Evolutionary conservation across 1,140 invertebrate species (phyloP).

Genomic region (Eubasilissa regina): DNA sequence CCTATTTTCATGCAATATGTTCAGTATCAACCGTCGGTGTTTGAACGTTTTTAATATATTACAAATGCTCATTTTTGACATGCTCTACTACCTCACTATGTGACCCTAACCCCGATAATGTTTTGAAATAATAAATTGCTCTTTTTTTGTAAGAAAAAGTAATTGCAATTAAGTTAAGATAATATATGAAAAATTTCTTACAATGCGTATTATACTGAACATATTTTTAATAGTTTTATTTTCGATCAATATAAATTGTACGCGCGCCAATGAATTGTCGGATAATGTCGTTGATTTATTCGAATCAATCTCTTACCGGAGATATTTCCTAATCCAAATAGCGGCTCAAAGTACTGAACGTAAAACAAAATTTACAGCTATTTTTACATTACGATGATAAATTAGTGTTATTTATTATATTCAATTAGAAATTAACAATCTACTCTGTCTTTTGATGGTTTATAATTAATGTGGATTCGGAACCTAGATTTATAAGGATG

Average conservation of each 20-base stretch:
- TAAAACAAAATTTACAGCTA: too few relatives aligned
- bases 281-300: not conserved
- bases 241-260: not conserved
- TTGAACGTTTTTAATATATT: too few relatives aligned
- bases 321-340: not conserved
- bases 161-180: too few relatives aligned
- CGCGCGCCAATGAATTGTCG: not conserved
- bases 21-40: too few relatives aligned
- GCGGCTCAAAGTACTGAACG: not conserved
- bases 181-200: not conserved
- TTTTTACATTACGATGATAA: not conserved
- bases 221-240: not conserved
- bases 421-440: not conserved
- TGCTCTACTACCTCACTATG: not conserved
- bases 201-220: not conserved
- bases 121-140: too few relatives aligned
- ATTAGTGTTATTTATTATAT: not conserved
- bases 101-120: not conserved
- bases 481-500: not conserved
- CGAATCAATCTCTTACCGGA: not conserved
- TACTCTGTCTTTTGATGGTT: not conserved
- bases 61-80: not conserved
- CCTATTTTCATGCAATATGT: too few relatives aligned
- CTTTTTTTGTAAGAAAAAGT: too few relatives aligned
- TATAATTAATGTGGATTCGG: not conserved